Evolutionary conservation across 1,140 invertebrate genomes (phyloP), one percentile per base, ranked within the genome.

Genomic region (Thrips palmi): DNA sequence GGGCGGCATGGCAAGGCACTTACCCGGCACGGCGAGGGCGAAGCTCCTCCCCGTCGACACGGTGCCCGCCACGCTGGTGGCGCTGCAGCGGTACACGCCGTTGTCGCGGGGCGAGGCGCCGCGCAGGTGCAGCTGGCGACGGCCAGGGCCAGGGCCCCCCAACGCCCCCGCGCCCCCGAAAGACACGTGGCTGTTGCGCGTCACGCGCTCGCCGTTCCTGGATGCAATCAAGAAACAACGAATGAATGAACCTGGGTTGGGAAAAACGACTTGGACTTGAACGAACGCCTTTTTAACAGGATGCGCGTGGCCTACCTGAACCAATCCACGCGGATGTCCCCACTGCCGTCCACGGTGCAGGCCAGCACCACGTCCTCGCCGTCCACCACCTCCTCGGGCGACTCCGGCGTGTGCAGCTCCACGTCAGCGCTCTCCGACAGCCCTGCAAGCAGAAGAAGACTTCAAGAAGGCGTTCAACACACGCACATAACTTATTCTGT

Each of bases 301-400:
- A 6, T 36, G 2, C 14, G n/a, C n/a, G n/a, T n/a, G n/a, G 49
- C 59, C 53, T 52, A 71, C 70, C 65, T 68, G 59, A 75, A 81
- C 79, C 79, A 85, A 50, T 79, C 68, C 48, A 74, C 70, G 44
- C 64, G 59, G 29, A 81, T 67, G 38, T 77, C 71, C 15, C 74
- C 71, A 44, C 71, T 76, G 17, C 77, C 78, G 24, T 78, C 72
- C 36, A 76, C 70, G 46, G 74, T 70, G 58, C 80, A 85, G 45
- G 71, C 68, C 22, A 85, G 60, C 33, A 70, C 62, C 34, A 83
- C 58, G 45, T 81, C 71, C 35, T 49, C 59, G 36, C 71, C 72
- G 39, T 56, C 49, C 35, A 45, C 54, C 25, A 77, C 60, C 38
- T 61, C 58, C 3, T 63, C 58, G n/a, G 57, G 45, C 18, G 57